Evolutionary conservation across 2,888 invertebrate species (phyloP).

Genomic region (Drosophila phalerata): DNA sequence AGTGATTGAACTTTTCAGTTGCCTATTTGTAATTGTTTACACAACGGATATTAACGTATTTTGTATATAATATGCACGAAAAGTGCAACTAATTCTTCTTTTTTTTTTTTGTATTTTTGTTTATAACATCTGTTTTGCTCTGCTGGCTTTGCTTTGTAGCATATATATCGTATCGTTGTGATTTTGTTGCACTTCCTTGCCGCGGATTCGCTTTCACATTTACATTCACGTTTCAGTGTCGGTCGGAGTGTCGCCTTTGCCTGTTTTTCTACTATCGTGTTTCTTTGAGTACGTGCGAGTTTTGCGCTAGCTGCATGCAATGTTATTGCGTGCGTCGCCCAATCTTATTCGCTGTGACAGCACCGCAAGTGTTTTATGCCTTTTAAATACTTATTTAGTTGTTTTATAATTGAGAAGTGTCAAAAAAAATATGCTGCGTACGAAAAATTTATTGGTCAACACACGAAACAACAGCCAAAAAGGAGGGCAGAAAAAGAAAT

Average conservation of each 20-base stretch:
- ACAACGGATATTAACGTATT: constrained; percentile 39
- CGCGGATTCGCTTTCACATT: constrained; percentile 62
- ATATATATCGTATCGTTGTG: constrained; percentile 25
- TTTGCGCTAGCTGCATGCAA: constrained; percentile 33
- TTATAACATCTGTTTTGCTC: constrained; percentile 50
- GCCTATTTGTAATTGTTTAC: constrained; percentile 52
- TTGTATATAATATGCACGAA: constrained; percentile 28
- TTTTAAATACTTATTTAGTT: constrained; percentile 50
- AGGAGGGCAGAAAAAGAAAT: constrained; percentile 63
- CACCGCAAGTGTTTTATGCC: constrained; percentile 36
- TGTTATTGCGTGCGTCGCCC: constrained; percentile 32
- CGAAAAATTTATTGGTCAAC: constrained; percentile 76
- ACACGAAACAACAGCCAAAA: constrained; percentile 73
- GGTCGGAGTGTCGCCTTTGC: constrained; percentile 52
- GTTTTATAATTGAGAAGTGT: constrained; percentile 63
- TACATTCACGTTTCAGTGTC: constrained; percentile 52
- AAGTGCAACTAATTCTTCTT: constrained; percentile 25
- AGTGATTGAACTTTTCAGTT: constrained; percentile 28
- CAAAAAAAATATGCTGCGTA: constrained; percentile 63
- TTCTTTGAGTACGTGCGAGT: constrained; percentile 50
- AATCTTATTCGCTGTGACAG: constrained; percentile 37
- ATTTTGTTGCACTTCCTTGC: constrained; percentile 54
- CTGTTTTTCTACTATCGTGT: constrained; percentile 45
- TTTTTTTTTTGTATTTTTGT: constrained; percentile 24
- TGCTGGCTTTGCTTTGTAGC: constrained; percentile 29